Evolutionary conservation across 1,140 invertebrate species (phyloP).

Genomic region (Drosophila quadrilineata): DNA sequence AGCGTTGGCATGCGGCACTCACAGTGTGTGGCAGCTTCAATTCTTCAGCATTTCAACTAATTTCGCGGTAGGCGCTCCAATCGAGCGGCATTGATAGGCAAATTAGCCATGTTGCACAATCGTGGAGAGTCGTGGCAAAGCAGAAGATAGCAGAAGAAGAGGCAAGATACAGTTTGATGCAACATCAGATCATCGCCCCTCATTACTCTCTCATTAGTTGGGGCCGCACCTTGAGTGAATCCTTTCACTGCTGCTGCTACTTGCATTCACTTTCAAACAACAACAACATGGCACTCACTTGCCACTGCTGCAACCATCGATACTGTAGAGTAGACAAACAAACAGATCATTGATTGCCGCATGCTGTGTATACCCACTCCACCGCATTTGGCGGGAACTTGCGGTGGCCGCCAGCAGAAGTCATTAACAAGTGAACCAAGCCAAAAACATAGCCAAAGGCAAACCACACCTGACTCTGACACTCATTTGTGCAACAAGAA

Average conservation of each 20-base stretch:
- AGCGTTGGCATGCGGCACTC: not conserved
- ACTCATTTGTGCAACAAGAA: constrained; percentile 37
- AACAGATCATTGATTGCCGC: constrained; percentile 35
- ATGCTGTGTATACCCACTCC: constrained; percentile 44
- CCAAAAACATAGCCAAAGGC: too few relatives aligned
- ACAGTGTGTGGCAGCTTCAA: not conserved
- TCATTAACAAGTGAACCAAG: constrained; percentile 56
- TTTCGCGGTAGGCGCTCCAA: constrained; percentile 28
- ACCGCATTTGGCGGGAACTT: constrained; percentile 50
- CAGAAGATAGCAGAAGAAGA: not conserved
- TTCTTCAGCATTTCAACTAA: not conserved
- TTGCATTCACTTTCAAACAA: constrained; percentile 22
- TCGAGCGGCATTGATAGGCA: constrained; percentile 62
- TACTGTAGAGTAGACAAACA: not conserved
- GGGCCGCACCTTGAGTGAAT: constrained; percentile 36
- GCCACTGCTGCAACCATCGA: constrained; percentile 13
- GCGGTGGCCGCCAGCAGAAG: constrained; percentile 61
- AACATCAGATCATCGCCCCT: not conserved
- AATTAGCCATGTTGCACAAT: constrained; percentile 52
- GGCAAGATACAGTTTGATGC: not conserved
- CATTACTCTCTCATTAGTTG: too few relatives aligned
- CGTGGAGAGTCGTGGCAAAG: too few relatives aligned
- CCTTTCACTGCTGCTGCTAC: constrained; percentile 11
- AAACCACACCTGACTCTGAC: constrained; percentile 52
- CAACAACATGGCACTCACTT: constrained; percentile 24